Conservation (phyloP, 2,888 invertebrate genomes). For the Tillus elongatus region DNA sequence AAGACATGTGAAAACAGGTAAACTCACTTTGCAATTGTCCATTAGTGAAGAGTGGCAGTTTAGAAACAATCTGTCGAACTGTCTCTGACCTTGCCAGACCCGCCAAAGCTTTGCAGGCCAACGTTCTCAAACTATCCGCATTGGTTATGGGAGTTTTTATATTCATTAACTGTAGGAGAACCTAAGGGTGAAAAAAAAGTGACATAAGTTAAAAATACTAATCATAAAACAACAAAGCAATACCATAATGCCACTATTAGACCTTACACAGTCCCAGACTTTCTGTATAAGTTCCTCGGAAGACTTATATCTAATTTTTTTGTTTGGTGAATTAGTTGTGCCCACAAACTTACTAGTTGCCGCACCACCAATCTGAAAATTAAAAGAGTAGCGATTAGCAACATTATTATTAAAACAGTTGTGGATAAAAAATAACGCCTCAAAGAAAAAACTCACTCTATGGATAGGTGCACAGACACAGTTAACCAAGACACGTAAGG, state of each 20-base stretch:
- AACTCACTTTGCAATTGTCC: conserved; percentile 78
- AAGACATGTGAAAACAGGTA: too few species aligned
- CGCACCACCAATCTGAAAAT: conserved; percentile 42
- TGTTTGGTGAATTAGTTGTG: conserved; percentile 46
- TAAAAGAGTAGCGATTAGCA: too few species aligned
- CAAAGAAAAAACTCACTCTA: conserved; percentile 51
- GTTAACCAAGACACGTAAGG: conserved; percentile 82
- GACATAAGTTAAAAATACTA: conserved; percentile 6
- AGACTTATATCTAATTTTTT: conserved; percentile 54
- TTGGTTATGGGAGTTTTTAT: conserved; percentile 92
- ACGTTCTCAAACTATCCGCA: conserved; percentile 87
- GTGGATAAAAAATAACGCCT: too few species aligned
- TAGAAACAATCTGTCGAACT: conserved; percentile 88
- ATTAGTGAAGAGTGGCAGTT: conserved; percentile 86
- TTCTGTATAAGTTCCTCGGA: conserved; percentile 83
- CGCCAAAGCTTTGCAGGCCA: conserved; percentile 87
- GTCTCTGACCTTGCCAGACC: conserved; percentile 91
- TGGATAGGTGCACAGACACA: conserved; percentile 88
- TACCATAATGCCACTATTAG: conserved; percentile 95
- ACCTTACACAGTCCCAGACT: conserved; percentile 89
- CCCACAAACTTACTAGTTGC: conserved; percentile 43
- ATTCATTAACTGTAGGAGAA: conserved; percentile 78
- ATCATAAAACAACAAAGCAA: conserved; percentile 18
- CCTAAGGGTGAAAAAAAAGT: conserved; percentile 44
- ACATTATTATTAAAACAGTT: too few species aligned